Conservation (phyloP, 1,140 invertebrate species). For the Heliconius eleuchia region DNA sequence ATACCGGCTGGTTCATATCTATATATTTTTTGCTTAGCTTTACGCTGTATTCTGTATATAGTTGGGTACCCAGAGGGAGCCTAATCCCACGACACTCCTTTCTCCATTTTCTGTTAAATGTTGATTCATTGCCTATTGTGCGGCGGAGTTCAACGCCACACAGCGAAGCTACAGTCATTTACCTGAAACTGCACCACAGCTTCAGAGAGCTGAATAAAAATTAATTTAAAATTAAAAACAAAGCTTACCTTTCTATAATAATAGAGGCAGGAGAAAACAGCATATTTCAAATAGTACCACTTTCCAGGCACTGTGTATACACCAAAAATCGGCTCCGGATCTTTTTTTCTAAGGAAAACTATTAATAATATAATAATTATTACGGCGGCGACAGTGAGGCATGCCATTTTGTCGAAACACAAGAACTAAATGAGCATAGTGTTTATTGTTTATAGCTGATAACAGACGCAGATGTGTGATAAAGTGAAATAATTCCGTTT, state of each 20-base stretch:
- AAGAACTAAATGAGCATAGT: constrained; percentile 1
- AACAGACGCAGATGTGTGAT: constrained; percentile 17
- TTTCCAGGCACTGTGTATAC: constrained; percentile 83
- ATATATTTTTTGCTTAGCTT: no score
- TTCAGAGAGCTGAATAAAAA: not conserved
- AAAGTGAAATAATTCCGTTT: constrained; percentile 3
- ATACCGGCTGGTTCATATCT: no score
- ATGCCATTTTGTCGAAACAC: constrained; percentile 37
- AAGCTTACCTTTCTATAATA: constrained; percentile 81
- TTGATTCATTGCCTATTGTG: no score
- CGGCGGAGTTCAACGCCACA: no score
- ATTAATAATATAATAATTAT: constrained; percentile 44
- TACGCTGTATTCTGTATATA: no score
- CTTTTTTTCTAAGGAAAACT: constrained; percentile 48
- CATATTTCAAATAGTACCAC: constrained; percentile 85
- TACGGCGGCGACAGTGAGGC: constrained; percentile 23
- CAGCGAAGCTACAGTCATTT: no score
- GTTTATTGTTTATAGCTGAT: constrained; percentile 20
- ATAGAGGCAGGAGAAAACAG: constrained; percentile 80
- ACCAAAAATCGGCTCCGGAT: constrained; percentile 81
- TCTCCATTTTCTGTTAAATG: not conserved
- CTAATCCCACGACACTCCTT: not conserved
- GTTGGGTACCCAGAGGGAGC: no score
- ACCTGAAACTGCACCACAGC: not conserved
- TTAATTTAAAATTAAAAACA: not conserved